A percentile compares a stretch with the other conserved stretches of the same genome.
These are phyloP conservation scores for Helleia helle DNA, from an alignment of 2,888 invertebrate genomes.

Conservation along the genomic window DNA sequence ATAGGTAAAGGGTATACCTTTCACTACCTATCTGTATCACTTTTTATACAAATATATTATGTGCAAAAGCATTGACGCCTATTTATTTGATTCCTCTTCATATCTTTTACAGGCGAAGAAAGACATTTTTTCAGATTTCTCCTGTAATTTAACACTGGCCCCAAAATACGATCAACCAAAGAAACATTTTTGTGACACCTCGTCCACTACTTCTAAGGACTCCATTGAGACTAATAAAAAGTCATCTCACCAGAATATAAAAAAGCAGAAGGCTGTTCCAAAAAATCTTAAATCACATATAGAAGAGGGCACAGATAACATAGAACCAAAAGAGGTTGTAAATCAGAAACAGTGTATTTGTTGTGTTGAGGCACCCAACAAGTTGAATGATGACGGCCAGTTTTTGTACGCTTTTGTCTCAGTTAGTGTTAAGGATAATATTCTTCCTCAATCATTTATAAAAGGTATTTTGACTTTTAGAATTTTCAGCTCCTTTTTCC, in stretches of 20 bases:
- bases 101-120: slow-evolving; percentile 48
- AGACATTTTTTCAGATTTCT: slow-evolving; percentile 51
- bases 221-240: slow-evolving; percentile 15
- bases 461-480: slow-evolving; percentile 44
- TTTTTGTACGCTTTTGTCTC: slow-evolving; percentile 59
- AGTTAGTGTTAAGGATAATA: slow-evolving; percentile 50
- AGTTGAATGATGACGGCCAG: slow-evolving; percentile 31
- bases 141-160: slow-evolving; percentile 33
- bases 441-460: slow-evolving; percentile 46
- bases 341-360: slow-evolving; percentile 31
- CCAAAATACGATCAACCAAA: slow-evolving; percentile 23
- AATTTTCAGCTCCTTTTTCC: no score
- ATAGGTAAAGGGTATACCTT: no score
- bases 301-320: slow-evolving; percentile 8
- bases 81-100: not conserved
- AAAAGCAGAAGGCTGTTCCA: slow-evolving; percentile 11
- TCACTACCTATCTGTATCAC: no score
- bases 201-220: slow-evolving; percentile 19
- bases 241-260: slow-evolving; percentile 18
- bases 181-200: slow-evolving; percentile 37
- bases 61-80: no score
- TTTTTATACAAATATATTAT: no score
- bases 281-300: not conserved
- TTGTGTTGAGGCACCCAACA: slow-evolving; percentile 26
- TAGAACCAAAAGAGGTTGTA: slow-evolving; percentile 16